A percentile compares a stretch with the other conserved stretches of the same genome.
phyloP scores from a whole-genome alignment of 2,797 vertebrate species.

The Pampus argenteus region DNA sequence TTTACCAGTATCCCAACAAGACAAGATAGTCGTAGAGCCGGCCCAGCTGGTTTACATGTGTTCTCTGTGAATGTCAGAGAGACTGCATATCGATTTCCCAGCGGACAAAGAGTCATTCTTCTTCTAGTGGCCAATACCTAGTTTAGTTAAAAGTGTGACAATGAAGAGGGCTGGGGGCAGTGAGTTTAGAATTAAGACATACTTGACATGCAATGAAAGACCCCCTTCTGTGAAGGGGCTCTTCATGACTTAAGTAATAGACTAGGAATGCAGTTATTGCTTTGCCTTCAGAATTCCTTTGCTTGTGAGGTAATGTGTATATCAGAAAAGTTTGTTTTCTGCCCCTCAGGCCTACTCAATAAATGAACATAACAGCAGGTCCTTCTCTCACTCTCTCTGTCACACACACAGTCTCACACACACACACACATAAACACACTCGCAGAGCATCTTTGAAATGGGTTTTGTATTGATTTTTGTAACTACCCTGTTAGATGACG shows the following conservation, averaged over 20 bases:
- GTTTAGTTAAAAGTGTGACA: conserved; percentile 83
- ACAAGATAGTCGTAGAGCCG: conserved; percentile 79
- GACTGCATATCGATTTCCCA: conserved; percentile 82
- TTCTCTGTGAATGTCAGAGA: conserved; percentile 83
- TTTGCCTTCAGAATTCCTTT: conserved; percentile 93
- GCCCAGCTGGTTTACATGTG: conserved; percentile 83
- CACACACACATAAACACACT: conserved; percentile 85
- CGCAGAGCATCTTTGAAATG: conserved; percentile 99
- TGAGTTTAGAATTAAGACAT: conserved; percentile 87
- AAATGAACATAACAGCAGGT: conserved; percentile 97
- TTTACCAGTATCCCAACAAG: conserved; percentile 79
- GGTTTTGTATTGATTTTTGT: conserved; percentile 99
- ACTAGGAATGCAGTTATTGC: conserved; percentile 94
- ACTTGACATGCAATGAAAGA: conserved; percentile 84
- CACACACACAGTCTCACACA: conserved; percentile 63
- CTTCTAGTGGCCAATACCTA: conserved; percentile 77
- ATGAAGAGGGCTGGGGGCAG: conserved; percentile 62
- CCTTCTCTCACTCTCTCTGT: conserved; percentile 80
- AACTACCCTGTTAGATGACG: conserved; percentile 99
- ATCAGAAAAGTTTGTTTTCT: conserved; percentile 96
- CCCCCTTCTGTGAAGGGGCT: conserved; percentile 61
- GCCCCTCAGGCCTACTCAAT: conserved; percentile 97
- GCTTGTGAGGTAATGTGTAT: conserved; percentile 92
- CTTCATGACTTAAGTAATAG: conserved; percentile 91
- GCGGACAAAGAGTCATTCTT: conserved; percentile 81